Conservation (phyloP, 1,140 invertebrate genomes). For the Lasioglossum baleicum region DNA sequence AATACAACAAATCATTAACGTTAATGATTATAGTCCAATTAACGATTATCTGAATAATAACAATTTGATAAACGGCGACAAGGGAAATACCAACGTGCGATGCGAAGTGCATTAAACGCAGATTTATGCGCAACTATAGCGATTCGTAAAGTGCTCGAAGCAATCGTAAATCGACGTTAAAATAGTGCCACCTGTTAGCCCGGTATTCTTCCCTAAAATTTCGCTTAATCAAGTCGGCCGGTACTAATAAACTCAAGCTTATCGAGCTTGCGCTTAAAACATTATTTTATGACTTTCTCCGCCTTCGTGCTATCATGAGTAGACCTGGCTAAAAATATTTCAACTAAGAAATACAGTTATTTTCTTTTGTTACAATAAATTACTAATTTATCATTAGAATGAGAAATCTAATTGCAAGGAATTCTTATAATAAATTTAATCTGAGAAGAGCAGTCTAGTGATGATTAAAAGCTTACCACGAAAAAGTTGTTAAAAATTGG, state of each 20-base stretch:
- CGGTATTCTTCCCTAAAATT: neutral
- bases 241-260: neutral
- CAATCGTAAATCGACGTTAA: slow-evolving; percentile 22
- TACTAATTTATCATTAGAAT: too few species aligned
- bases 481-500: too few species aligned
- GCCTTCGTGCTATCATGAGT: neutral
- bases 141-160: slow-evolving; percentile 16
- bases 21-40: neutral
- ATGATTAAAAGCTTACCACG: too few species aligned
- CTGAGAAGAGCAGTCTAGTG: too few species aligned
- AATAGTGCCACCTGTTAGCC: neutral
- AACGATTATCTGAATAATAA: slow-evolving; percentile 41
- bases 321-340: too few species aligned
- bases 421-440: too few species aligned
- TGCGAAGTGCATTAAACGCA: slow-evolving; percentile 22
- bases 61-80: slow-evolving; percentile 27
- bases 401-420: too few species aligned
- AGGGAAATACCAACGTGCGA: neutral
- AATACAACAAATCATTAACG: neutral
- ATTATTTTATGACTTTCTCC: neutral
- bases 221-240: neutral
- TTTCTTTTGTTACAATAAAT: too few species aligned
- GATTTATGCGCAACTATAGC: slow-evolving; percentile 3
- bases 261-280: neutral
- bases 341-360: too few species aligned